Evolutionary conservation across 2,888 invertebrate species (phyloP).

Genomic region (Ormyrus pomaceus): DNA sequence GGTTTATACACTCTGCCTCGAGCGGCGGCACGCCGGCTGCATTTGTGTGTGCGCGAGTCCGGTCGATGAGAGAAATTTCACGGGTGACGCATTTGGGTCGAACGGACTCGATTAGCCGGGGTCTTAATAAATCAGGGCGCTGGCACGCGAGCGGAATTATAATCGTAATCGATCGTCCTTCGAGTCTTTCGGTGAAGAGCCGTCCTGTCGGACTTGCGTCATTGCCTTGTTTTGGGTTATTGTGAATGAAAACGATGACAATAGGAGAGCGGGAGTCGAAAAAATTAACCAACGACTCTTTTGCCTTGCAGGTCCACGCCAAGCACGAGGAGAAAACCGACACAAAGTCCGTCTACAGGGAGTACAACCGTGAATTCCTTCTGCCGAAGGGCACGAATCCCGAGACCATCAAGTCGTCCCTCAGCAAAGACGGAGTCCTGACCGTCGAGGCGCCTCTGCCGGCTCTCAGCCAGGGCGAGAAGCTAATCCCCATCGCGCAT

Average conservation of each 20-base stretch:
- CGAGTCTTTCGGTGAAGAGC: not conserved
- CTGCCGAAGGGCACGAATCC: slow-evolving; percentile 98
- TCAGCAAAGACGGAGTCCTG: slow-evolving; percentile 96
- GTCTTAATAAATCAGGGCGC: slow-evolving; percentile 28
- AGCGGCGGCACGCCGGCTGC: not conserved
- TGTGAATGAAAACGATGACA: no score
- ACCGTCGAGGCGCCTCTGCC: slow-evolving; percentile 98
- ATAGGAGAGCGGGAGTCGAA: no score
- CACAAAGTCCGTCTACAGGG: slow-evolving; percentile 97
- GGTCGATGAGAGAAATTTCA: slow-evolving; percentile 5
- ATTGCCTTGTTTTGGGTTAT: no score
- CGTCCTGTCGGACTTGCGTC: no score
- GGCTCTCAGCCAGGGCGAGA: slow-evolving; percentile 87
- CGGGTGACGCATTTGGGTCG: slow-evolving; percentile 30
- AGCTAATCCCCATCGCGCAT: slow-evolving; percentile 88
- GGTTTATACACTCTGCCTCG: not conserved
- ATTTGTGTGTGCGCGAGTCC: not conserved
- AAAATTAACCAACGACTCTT: no score
- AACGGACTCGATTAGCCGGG: slow-evolving; percentile 21
- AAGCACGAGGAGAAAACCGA: slow-evolving; percentile 99
- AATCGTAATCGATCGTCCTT: slow-evolving; percentile 6
- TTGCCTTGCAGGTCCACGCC: slow-evolving; percentile 88
- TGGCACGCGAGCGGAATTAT: slow-evolving; percentile 13
- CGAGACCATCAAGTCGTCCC: slow-evolving; percentile 95
- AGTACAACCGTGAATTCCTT: slow-evolving; percentile 98